These are phyloP conservation scores for Daboia siamensis DNA, from an alignment of 2,113 vertebrate species.

Conservation along the genomic window DNA sequence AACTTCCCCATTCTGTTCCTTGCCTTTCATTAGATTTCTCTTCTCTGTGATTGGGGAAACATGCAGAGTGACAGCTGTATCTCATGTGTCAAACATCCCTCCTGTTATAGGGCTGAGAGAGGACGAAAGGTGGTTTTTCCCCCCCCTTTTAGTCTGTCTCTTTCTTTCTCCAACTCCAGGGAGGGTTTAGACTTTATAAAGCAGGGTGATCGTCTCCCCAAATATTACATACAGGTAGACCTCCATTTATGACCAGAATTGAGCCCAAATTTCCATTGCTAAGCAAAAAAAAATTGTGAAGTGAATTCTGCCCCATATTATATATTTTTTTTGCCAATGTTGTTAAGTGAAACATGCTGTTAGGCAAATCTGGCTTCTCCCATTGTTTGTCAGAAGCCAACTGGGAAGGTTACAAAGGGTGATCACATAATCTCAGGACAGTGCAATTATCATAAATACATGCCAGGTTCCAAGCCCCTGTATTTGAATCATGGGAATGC, in stretches of 20 bases:
- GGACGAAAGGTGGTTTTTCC: neutral
- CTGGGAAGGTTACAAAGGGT: neutral
- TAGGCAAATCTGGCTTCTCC: neutral
- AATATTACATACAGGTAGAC: neutral
- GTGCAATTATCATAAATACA: no score
- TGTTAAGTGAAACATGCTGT: no score
- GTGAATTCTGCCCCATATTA: neutral
- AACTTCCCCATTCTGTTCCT: no score
- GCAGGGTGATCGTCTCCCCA: neutral
- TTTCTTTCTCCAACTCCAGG: neutral
- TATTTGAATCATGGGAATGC: no score
- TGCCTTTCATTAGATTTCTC: no score
- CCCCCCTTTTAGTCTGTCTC: neutral
- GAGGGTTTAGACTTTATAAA: neutral
- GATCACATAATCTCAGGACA: neutral
- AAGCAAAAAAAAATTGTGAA: neutral
- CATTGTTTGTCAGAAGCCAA: neutral
- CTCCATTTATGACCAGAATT: neutral
- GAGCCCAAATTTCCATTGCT: neutral
- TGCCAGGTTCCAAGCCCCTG: no score
- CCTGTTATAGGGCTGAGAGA: neutral
- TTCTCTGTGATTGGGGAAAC: no score
- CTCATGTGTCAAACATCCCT: no score
- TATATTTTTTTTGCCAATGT: no score
- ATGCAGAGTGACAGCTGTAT: no score